These are phyloP conservation scores for Gymnodraco acuticeps DNA, from an alignment of 2,797 vertebrate species.

Conservation along the genomic window DNA sequence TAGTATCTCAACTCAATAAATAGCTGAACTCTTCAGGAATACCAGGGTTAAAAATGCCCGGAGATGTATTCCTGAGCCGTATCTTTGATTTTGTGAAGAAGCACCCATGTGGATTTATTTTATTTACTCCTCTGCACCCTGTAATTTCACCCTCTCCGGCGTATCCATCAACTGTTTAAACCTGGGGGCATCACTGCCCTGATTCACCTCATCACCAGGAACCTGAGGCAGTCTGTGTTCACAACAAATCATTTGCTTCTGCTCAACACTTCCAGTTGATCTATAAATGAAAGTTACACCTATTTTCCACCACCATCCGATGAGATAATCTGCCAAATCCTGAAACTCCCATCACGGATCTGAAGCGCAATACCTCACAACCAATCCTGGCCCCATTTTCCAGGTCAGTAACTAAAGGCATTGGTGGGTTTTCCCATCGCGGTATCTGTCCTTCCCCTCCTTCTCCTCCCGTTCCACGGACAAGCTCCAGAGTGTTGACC, in stretches of 20 bases:
- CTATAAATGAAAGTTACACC: constrained; percentile 19
- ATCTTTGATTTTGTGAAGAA: background rate
- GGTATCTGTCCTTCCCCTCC: constrained; percentile 42
- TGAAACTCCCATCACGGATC: constrained; percentile 15
- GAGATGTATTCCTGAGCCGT: background rate
- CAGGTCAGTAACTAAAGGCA: constrained; percentile 45
- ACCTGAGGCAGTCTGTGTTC: constrained; percentile 4
- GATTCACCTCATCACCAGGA: constrained; percentile 2
- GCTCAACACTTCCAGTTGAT: constrained; percentile 19
- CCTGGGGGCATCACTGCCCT: background rate
- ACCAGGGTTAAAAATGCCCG: no score
- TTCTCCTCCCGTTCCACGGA: constrained; percentile 36
- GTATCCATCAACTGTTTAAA: constrained; percentile 11
- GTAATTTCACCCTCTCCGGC: background rate
- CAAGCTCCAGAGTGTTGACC: constrained; percentile 67
- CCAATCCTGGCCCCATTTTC: constrained; percentile 42
- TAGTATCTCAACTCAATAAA: background rate
- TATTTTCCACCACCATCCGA: constrained; percentile 8
- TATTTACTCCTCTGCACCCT: background rate
- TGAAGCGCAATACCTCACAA: constrained; percentile 15
- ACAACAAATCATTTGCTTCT: constrained; percentile 38
- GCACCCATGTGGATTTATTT: background rate
- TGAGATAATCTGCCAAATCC: constrained; percentile 26
- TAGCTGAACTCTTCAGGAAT: background rate
- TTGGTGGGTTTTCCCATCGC: constrained; percentile 20